Conservation (phyloP, 2,113 vertebrate species). For the Psophia crepitans region DNA sequence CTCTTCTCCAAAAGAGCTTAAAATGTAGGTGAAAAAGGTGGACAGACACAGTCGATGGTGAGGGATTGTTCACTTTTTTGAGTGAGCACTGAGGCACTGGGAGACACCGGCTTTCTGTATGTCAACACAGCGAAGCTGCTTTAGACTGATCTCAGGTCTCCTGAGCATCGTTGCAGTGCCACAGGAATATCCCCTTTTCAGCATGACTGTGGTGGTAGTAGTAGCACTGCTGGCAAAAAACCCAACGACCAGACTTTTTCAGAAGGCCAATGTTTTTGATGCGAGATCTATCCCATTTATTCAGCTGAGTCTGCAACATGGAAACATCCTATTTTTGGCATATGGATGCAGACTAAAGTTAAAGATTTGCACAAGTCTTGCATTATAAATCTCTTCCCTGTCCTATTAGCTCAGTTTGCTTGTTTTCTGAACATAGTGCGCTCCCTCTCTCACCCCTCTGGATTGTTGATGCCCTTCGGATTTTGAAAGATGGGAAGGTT, state of each 20-base stretch:
- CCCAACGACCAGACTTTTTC: not conserved
- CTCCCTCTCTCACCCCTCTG: rapidly evolving
- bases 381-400: not conserved
- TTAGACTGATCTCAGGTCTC: not conserved
- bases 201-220: not conserved
- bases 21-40: not conserved
- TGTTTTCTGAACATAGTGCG: not conserved
- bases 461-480: not conserved
- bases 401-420: not conserved
- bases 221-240: not conserved
- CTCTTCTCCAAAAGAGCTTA: not conserved
- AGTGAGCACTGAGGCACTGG: not conserved
- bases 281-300: not conserved
- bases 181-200: not conserved
- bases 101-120: rapidly evolving
- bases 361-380: not conserved
- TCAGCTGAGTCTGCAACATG: not conserved
- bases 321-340: not conserved
- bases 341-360: not conserved
- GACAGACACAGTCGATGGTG: not conserved
- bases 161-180: not conserved
- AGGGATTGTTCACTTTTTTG: not conserved
- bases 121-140: not conserved
- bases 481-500: not conserved
- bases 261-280: not conserved